Evolutionary conservation across 1,140 invertebrate species (phyloP).

Genomic region (Sinella curviseta): DNA sequence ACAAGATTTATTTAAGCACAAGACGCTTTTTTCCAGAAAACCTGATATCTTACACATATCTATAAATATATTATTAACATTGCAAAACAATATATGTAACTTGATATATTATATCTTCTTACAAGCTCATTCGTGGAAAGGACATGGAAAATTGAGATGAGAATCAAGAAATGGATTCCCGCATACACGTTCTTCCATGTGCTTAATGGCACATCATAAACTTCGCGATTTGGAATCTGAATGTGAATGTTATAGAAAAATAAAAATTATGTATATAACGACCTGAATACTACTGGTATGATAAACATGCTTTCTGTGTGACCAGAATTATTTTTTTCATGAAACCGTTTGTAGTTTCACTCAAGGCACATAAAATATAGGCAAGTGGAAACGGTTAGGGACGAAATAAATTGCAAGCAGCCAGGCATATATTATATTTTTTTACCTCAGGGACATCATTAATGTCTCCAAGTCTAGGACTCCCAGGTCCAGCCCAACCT

Average conservation of each 20-base stretch:
- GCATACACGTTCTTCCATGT: conserved; percentile 70
- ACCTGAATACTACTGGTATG: too few species aligned
- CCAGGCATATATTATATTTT: too few species aligned
- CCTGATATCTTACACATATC: too few species aligned
- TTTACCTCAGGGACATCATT: conserved; percentile 75
- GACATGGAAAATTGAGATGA: conserved; percentile 66
- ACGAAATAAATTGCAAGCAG: too few species aligned
- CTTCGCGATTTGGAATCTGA: conserved; percentile 64
- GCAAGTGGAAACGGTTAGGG: neutral
- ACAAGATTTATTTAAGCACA: neutral
- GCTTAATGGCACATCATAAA: conserved; percentile 69
- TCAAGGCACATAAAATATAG: neutral
- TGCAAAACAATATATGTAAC: neutral
- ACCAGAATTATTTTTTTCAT: too few species aligned
- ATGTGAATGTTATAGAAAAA: neutral
- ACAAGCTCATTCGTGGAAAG: conserved; percentile 61
- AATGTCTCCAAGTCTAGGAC: conserved; percentile 72
- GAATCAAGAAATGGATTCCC: conserved; percentile 66
- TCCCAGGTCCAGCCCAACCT: conserved; percentile 77
- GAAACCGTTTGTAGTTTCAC: too few species aligned
- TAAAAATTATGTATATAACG: neutral
- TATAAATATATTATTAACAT: neutral
- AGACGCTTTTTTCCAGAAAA: too few species aligned
- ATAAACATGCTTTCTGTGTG: too few species aligned
- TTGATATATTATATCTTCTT: neutral